A percentile compares a stretch with the other conserved stretches of the same genome.
These are phyloP conservation scores for Doris montereyensis DNA, from an alignment of 2,888 invertebrate genomes.

Conservation along the genomic window DNA sequence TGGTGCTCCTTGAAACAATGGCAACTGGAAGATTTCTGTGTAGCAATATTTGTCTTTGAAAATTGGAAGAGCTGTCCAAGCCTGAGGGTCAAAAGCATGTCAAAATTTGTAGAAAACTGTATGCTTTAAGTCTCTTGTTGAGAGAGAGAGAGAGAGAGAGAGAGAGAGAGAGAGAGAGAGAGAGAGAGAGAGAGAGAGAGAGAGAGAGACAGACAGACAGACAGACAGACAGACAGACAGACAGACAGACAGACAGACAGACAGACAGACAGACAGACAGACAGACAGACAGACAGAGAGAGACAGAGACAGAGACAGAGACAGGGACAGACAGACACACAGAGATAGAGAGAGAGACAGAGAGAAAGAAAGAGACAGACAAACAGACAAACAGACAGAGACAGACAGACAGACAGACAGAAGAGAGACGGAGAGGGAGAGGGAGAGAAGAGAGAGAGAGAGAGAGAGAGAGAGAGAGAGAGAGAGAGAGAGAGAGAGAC, in stretches of 20 bases:
- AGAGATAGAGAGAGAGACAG: no score
- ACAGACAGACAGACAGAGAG: background rate
- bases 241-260: background rate
- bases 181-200: background rate
- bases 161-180: background rate
- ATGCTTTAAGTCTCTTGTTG: no score
- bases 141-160: no score
- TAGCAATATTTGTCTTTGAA: conserved; percentile 68
- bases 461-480: no score
- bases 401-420: no score
- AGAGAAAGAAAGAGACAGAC: no score
- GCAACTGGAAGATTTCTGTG: conserved; percentile 68
- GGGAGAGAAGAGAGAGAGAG: no score
- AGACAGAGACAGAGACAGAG: background rate
- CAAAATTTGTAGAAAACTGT: no score
- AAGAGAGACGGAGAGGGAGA: background rate
- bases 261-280: background rate
- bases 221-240: background rate
- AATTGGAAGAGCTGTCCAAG: conserved; percentile 69
- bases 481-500: no score
- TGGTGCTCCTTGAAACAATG: conserved; percentile 67
- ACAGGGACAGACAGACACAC: no score
- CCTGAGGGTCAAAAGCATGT: conserved; percentile 50
- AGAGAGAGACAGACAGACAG: background rate
- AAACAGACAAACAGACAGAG: no score